Evolutionary conservation across 2,888 invertebrate species (phyloP), one percentile per base, ranked within the genome.

Genomic region (Eupsilia transversa): DNA sequence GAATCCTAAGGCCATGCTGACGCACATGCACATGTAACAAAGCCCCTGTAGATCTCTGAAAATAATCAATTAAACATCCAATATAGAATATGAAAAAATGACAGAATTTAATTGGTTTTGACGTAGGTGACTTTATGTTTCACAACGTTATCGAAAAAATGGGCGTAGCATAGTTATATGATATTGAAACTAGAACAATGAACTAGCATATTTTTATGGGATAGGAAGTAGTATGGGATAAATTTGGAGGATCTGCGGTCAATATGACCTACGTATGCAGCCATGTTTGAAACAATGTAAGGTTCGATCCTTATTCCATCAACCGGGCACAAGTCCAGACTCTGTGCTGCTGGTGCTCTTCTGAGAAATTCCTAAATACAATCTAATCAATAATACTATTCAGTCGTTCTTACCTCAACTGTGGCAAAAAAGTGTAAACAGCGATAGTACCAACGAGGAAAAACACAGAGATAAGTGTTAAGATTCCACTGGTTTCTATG

Each of bases 41-140:
- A 97, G 94, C 54, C 97, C 98, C 94, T 98, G 97, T 27, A 97
- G 93, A 77, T 97, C 97, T 69, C 96, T 96, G 93, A 74, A 94
- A 94, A 49, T 52, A 64, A 38, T 57, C 41, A 68, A 59, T 67
- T 2, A 38, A 33, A 49, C 10, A n/a, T 27, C 2, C 23, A 74
- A 30, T 71, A 52, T 59, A 2, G 10, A 30, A 46, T 54, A 30
- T 33, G 12, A 49, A 17, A 35, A 30, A 43, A 72, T 46, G 10
- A 9, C 17, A 49, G 14, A 46, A 59, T 35, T 30, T 23, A 7
- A 38, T 77, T 46, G 9, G 35, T 46, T 61, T 23, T 43, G 27
- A 63, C 35, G n/a, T 38, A 23, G 14, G 3, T 23, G 14, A 27
- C 23, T 52, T 52, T 59, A 35, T 35, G 30, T 72, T 77, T 35